Evolutionary conservation across 92 coral and sea anemone genomes (phyloP).

Genomic region (Virgularia gustaviana): DNA sequence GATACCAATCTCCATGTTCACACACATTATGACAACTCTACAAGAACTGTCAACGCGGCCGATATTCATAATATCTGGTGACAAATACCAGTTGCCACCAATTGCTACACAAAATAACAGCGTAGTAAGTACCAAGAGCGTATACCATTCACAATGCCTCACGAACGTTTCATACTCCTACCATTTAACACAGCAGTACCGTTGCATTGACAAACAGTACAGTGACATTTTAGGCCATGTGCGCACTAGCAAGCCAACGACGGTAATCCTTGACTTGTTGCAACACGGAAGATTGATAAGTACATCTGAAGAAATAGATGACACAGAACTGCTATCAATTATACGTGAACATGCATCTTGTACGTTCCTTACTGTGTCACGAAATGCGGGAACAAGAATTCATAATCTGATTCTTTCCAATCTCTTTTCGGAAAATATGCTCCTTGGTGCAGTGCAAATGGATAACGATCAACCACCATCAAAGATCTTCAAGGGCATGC

Average conservation of each 20-base stretch:
- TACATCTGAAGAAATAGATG: not conserved
- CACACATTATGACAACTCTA: conserved; percentile 17
- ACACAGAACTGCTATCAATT: too few relatives aligned
- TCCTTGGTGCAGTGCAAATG: too few relatives aligned
- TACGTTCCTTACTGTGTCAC: not conserved
- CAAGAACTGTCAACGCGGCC: conserved; percentile 29
- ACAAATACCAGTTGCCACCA: conserved; percentile 42
- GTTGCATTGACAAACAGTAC: conserved; percentile 18
- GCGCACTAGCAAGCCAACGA: conserved; percentile 9
- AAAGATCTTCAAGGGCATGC: not conserved
- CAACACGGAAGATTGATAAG: not conserved
- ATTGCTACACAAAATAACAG: not conserved
- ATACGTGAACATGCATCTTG: not conserved
- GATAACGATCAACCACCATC: not conserved
- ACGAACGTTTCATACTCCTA: not conserved
- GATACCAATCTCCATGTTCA: conserved; percentile 5
- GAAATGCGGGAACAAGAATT: not conserved
- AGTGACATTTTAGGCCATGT: not conserved
- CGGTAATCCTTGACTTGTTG: not conserved
- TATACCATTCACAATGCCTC: not conserved
- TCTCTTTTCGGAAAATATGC: too few relatives aligned
- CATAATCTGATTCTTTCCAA: too few relatives aligned
- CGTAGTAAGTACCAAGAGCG: not conserved
- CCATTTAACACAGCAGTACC: conserved; percentile 8
- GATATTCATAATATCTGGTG: conserved; percentile 28